phyloP scores from a whole-genome alignment of 2,888 invertebrate genomes.

The Phrixothrix hirtus region DNA sequence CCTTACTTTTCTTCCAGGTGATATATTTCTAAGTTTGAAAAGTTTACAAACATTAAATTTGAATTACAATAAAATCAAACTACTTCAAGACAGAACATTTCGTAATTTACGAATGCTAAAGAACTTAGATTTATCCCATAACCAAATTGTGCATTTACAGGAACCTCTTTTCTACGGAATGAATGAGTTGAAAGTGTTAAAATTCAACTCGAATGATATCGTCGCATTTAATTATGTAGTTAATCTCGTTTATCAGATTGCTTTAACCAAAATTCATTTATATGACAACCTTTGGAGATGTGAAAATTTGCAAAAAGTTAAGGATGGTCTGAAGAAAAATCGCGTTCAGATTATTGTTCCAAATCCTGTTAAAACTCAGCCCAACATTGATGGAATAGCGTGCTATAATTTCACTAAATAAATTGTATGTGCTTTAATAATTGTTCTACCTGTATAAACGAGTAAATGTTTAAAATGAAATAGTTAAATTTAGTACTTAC shows the following conservation, averaged over 20 bases:
- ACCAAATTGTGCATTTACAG: not conserved
- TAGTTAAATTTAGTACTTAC: no score
- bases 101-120: not conserved
- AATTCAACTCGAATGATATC: not conserved
- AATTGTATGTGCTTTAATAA: no score
- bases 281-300: constrained; percentile 6
- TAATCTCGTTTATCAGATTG: not conserved
- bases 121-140: not conserved
- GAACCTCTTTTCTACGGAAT: not conserved
- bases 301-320: not conserved
- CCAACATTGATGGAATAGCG: no score
- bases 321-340: no score
- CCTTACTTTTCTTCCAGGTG: not conserved
- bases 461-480: no score
- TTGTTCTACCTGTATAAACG: no score
- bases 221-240: not conserved
- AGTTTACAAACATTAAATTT: not conserved
- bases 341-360: no score
- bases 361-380: no score
- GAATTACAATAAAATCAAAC: not conserved
- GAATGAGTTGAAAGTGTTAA: not conserved
- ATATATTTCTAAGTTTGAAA: not conserved
- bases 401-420: no score
- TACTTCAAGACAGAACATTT: not conserved
- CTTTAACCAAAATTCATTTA: not conserved